phyloP scores from a whole-genome alignment of 1,140 invertebrate species.

The Hypothenemus hampei region DNA sequence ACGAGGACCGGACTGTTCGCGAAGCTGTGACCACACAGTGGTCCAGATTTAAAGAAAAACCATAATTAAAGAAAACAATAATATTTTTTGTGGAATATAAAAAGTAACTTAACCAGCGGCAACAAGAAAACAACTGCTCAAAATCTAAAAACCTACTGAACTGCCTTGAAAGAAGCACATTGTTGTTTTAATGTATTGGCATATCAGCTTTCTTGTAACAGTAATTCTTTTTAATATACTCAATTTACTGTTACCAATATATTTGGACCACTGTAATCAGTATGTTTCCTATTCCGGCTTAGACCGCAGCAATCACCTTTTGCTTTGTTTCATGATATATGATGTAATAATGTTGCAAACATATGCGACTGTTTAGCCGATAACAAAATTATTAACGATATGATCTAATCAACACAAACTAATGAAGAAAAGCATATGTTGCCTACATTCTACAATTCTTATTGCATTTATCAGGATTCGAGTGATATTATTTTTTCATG shows the following conservation, averaged over 20 bases:
- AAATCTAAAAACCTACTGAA: too few relatives aligned
- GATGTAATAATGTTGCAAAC: conserved; percentile 46
- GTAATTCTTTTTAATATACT: too few relatives aligned
- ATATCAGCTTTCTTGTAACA: too few relatives aligned
- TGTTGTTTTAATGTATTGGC: too few relatives aligned
- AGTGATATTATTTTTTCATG: too few relatives aligned
- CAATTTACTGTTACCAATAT: too few relatives aligned
- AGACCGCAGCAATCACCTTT: conserved; percentile 43
- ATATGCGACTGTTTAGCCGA: conserved; percentile 43
- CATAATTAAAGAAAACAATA: too few relatives aligned
- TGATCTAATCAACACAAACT: conserved; percentile 40
- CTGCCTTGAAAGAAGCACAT: too few relatives aligned
- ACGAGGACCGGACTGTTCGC: conserved; percentile 5
- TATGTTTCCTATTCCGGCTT: conserved; percentile 30
- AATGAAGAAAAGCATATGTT: conserved; percentile 45
- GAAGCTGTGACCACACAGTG: background rate
- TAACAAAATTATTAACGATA: conserved; percentile 46
- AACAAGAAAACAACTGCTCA: too few relatives aligned
- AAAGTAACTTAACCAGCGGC: too few relatives aligned
- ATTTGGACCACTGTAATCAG: conserved; percentile 10
- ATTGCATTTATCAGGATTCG: too few relatives aligned
- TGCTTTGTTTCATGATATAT: conserved; percentile 44
- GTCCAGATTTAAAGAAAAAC: background rate
- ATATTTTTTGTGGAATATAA: too few relatives aligned
- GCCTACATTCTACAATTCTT: conserved; percentile 31